These are phyloP conservation scores for Dermochelys coriacea DNA, from an alignment of 2,797 vertebrate genomes.

Conservation along the genomic window DNA sequence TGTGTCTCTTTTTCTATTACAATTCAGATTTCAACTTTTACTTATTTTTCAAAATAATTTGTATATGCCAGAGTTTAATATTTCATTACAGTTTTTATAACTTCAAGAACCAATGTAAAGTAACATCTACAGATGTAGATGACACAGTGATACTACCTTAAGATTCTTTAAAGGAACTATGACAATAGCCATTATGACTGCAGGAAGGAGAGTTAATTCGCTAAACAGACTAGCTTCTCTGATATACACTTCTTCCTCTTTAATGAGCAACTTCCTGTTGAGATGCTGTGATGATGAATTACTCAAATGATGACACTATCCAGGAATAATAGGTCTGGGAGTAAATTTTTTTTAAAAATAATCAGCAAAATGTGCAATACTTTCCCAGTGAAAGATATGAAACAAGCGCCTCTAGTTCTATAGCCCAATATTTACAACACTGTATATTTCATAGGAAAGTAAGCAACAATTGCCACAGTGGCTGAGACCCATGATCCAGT, in stretches of 20 bases:
- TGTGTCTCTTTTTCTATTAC: slow-evolving; percentile 36
- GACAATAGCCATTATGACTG: not conserved
- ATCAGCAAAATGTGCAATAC: not conserved
- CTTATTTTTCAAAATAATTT: slow-evolving; percentile 56
- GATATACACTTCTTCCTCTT: not conserved
- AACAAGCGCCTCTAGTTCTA: not conserved
- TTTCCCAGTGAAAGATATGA: slow-evolving; percentile 35
- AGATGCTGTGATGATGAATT: not conserved
- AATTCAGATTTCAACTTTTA: slow-evolving; percentile 4
- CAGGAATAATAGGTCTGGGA: not conserved
- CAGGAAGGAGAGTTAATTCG: not conserved
- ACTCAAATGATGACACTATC: not conserved
- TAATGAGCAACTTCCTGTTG: not conserved
- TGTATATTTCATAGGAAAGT: slow-evolving; percentile 9
- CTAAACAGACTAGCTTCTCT: not conserved
- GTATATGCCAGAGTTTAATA: not conserved
- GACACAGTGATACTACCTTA: not conserved
- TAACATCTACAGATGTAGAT: not conserved
- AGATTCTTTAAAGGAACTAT: not conserved
- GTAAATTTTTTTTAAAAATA: not conserved
- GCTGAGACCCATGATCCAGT: slow-evolving; percentile 2
- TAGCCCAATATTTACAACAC: not conserved
- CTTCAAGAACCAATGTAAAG: slow-evolving; percentile 29
- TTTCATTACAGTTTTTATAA: slow-evolving; percentile 58
- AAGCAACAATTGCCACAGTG: slow-evolving; percentile 27